Percentiles rank a stretch among this genome's conserved stretches.
Evolutionary conservation across 2,888 invertebrate genomes (phyloP).

Genomic region (Gnatocerus cornutus): DNA sequence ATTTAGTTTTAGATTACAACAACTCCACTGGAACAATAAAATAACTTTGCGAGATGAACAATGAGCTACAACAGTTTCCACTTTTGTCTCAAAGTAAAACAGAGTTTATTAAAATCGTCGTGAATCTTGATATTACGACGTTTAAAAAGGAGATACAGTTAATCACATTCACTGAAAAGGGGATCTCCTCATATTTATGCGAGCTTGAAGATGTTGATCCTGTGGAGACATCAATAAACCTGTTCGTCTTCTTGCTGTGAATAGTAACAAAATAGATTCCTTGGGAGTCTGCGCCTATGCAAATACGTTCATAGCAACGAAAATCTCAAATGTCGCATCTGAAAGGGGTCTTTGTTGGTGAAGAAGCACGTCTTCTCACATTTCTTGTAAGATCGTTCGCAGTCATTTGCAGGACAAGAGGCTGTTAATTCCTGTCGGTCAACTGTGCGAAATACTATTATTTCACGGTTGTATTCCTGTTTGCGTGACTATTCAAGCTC

Average conservation of each 20-base stretch:
- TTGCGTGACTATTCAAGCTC: constrained; percentile 20
- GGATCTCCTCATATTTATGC: not conserved
- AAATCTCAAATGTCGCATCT: constrained; percentile 35
- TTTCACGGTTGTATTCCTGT: constrained; percentile 10
- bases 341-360: constrained; percentile 35
- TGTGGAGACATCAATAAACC: not conserved
- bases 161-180: not conserved
- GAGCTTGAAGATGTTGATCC: not conserved
- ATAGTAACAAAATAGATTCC: constrained; percentile 17
- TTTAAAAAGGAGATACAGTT: too few relatives aligned
- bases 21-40: too few relatives aligned
- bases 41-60: too few relatives aligned
- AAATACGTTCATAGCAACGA: constrained; percentile 29
- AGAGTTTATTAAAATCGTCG: too few relatives aligned
- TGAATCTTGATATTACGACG: too few relatives aligned
- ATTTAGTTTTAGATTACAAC: too few relatives aligned
- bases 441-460: constrained; percentile 3
- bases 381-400: too few relatives aligned
- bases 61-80: too few relatives aligned
- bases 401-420: not conserved
- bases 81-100: too few relatives aligned
- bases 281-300: constrained; percentile 25
- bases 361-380: not conserved
- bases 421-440: constrained; percentile 1
- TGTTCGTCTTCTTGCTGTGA: constrained; percentile 29